Percentiles rank a stretch among this genome's conserved stretches.
Evolutionary conservation across 2,888 invertebrate species (phyloP).

Genomic region (Drosophila leonis): DNA sequence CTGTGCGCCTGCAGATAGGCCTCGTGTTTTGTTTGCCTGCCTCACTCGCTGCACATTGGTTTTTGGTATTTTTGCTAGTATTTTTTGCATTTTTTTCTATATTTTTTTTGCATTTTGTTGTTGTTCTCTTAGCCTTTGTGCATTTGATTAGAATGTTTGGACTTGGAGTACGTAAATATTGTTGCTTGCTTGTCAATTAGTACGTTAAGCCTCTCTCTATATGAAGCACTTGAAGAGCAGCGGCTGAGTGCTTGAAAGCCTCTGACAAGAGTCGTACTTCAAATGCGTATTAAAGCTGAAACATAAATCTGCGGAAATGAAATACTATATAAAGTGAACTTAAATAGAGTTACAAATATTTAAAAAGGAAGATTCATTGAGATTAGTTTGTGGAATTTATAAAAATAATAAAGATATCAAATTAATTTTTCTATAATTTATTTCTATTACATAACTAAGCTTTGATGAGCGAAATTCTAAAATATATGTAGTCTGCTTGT

Average conservation of each 20-base stretch:
- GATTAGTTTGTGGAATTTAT: no score
- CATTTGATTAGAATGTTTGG: conserved; percentile 80
- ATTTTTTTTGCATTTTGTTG: conserved; percentile 7
- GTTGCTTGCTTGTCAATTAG: conserved; percentile 80
- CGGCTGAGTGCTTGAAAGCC: conserved; percentile 23
- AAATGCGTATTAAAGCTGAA: conserved; percentile 11
- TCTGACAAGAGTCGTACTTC: neutral
- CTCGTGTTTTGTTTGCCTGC: conserved; percentile 22
- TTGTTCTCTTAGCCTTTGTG: conserved; percentile 47
- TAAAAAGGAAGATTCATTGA: neutral
- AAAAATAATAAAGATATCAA: no score
- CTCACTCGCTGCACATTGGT: conserved; percentile 27
- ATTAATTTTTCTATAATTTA: no score
- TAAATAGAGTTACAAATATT: neutral
- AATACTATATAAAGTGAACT: neutral
- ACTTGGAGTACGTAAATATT: conserved; percentile 79
- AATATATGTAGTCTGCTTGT: neutral
- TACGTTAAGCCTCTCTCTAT: conserved; percentile 64
- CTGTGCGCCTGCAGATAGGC: conserved; percentile 45
- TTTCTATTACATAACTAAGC: neutral
- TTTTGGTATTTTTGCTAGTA: conserved; percentile 33
- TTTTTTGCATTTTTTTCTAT: conserved; percentile 5
- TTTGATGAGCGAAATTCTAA: no score
- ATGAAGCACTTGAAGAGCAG: conserved; percentile 25
- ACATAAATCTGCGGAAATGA: neutral